Evolutionary conservation across 2,113 vertebrate genomes (phyloP), one percentile per base, ranked within the genome.

Genomic region (Siphamia tubifer): DNA sequence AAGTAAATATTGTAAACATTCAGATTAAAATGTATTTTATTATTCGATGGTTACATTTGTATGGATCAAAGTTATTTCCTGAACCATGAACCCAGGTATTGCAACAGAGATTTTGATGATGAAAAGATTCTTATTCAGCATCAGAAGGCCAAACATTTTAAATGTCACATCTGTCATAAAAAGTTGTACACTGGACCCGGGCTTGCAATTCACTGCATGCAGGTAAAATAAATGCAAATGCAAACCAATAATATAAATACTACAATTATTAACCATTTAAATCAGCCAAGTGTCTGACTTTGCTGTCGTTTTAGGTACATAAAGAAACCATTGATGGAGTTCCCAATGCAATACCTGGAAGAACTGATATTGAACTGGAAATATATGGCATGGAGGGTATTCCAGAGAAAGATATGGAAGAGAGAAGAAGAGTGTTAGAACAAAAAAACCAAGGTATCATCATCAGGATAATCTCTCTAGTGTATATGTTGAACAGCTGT

Each of bases 301-400:
- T 61, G 11, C 5, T 11, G 65, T n/a, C 32, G 4, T 70, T 74
- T 68, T 81, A 99, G 98, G 98, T 99, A 8, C 98, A 99, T 88
- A 99, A 99, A 90, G 98, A 99, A 88, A 99, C 97, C 4, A 98
- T 99, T 88, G 97, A 99, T 68, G 96, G 95, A 52, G 97, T 99
- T 73, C 98, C 98, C 74, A 99, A 99, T 87, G 97, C 98, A 25
- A 99, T 99, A 88, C 98, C 98, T 2, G 98, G 98, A 76, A 95
- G 98, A 90, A 96, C 95, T 44, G 97, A 99, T 56, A 98, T 99
- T 40, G 98, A 99, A 81, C 89, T 99, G 92, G 98, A 99, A 91
- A 99, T 99, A 70, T 99, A 99, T 42, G 98, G 98, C 45, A 99
- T 99, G 98, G 98, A 99, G 66, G 98, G 98, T 55, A 99, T 99